Evolutionary conservation across 2,888 invertebrate species (phyloP).

Genomic region (Pterostichus madidus): DNA sequence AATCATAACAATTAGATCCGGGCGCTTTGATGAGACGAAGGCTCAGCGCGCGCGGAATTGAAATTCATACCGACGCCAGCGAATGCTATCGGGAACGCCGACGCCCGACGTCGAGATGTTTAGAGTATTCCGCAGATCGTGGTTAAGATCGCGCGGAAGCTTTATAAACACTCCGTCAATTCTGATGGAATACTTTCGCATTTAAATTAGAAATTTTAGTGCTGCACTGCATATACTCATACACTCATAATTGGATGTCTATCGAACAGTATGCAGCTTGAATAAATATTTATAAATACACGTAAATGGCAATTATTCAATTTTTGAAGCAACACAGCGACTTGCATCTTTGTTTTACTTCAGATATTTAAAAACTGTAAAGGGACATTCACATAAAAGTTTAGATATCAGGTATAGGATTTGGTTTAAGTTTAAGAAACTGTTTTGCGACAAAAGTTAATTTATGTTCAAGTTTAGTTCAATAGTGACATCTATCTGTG

Average conservation of each 20-base stretch:
- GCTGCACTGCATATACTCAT: conserved; percentile 30
- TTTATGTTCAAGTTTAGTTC: no score
- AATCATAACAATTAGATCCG: conserved; percentile 61
- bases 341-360: no score
- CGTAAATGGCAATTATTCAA: no score
- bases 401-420: no score
- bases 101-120: neutral
- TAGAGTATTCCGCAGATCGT: conserved; percentile 39
- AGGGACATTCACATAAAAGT: no score
- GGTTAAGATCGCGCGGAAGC: conserved; percentile 42
- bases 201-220: conserved; percentile 54
- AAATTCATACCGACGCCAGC: conserved; percentile 30
- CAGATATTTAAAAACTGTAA: no score
- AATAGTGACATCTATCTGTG: no score
- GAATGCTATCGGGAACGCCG: conserved; percentile 13
- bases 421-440: no score
- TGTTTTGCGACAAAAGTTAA: no score
- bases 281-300: neutral
- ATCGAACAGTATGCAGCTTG: neutral
- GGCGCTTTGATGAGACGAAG: conserved; percentile 40
- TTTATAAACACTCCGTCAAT: conserved; percentile 37
- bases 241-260: neutral
- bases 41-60: conserved; percentile 26
- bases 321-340: no score
- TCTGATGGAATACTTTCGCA: conserved; percentile 39